Conservation (phyloP, 2,113 vertebrate genomes). For the Pluvialis apricaria region DNA sequence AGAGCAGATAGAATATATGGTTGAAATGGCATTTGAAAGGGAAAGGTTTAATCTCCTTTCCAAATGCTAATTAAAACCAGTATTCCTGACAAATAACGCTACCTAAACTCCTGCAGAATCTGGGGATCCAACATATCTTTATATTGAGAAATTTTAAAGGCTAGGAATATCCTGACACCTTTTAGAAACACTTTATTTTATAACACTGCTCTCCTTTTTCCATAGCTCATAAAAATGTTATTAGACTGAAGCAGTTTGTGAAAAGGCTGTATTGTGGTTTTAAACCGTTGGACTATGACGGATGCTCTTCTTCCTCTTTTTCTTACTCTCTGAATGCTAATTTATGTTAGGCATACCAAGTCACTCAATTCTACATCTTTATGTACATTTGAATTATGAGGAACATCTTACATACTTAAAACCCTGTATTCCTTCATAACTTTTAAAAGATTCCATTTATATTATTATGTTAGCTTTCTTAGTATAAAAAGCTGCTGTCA, state of each 20-base stretch:
- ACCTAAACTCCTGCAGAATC: not conserved
- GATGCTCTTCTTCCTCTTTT: not conserved
- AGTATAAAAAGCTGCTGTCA: not conserved
- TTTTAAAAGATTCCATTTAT: not conserved
- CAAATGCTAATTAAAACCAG: not conserved
- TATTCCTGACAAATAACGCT: not conserved
- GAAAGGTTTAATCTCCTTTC: not conserved
- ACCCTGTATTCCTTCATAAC: not conserved
- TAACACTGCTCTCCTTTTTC: not conserved
- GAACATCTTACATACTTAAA: not conserved
- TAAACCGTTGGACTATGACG: not conserved
- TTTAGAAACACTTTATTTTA: not conserved
- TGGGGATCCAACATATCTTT: not conserved
- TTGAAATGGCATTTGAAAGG: not conserved
- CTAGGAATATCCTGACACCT: not conserved
- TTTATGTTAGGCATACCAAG: not conserved
- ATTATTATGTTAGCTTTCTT: not conserved
- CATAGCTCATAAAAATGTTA: not conserved
- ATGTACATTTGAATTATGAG: not conserved
- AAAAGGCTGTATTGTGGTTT: not conserved
- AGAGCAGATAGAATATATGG: not conserved
- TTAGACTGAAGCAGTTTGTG: not conserved
- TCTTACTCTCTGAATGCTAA: not conserved
- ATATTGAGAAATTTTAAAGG: not conserved
- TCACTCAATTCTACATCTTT: not conserved